Evolutionary conservation across 2,888 invertebrate species (phyloP).

Genomic region (Volucella inflata): DNA sequence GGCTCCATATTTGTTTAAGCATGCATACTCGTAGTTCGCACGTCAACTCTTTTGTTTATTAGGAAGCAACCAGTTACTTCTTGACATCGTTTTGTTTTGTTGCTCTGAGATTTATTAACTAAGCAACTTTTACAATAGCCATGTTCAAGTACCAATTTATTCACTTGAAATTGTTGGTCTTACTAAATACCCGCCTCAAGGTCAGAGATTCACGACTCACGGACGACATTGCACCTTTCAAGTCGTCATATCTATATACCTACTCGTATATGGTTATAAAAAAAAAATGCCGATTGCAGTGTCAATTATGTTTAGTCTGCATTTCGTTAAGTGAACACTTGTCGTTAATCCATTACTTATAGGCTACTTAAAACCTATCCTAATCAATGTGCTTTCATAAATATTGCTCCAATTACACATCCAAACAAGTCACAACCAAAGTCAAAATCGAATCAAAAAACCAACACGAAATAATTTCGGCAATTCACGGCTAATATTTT

Average conservation of each 20-base stretch:
- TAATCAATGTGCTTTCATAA: slow-evolving; percentile 62
- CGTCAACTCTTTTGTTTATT: slow-evolving; percentile 60
- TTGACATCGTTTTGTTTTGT: slow-evolving; percentile 37
- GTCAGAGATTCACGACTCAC: slow-evolving; percentile 51
- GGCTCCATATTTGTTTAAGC: neutral
- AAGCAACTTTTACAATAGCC: slow-evolving; percentile 34
- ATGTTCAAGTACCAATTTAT: slow-evolving; percentile 52
- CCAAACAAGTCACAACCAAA: slow-evolving; percentile 47
- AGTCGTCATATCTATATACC: slow-evolving; percentile 13
- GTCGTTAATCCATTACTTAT: slow-evolving; percentile 56
- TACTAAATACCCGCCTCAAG: slow-evolving; percentile 55
- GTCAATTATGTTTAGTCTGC: slow-evolving; percentile 51
- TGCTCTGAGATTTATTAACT: slow-evolving; percentile 42
- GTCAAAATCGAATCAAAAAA: neutral
- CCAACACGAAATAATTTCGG: slow-evolving; percentile 54
- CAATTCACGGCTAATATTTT: slow-evolving; percentile 71
- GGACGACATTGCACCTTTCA: slow-evolving; percentile 5
- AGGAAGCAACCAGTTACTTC: slow-evolving; percentile 12
- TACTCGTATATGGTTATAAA: neutral
- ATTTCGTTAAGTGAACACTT: slow-evolving; percentile 35
- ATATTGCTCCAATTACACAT: slow-evolving; percentile 72
- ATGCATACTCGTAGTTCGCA: slow-evolving; percentile 48
- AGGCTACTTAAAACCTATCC: slow-evolving; percentile 48
- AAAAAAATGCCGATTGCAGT: slow-evolving; percentile 40
- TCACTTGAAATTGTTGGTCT: slow-evolving; percentile 44